Evolutionary conservation across 2,113 vertebrate genomes (phyloP).

Genomic region (Hyla sarda): DNA sequence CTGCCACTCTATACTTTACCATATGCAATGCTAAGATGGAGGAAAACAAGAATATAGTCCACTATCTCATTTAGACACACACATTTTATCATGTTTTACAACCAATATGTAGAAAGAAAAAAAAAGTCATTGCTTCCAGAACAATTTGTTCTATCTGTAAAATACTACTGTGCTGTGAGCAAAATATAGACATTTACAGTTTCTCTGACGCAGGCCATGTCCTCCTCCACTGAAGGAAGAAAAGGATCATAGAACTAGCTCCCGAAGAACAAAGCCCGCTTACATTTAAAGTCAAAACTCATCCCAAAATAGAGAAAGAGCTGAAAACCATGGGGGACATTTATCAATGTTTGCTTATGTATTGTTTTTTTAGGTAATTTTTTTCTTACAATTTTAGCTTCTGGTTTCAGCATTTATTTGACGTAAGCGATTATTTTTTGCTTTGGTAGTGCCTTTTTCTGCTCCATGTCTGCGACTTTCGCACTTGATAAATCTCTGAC

Average conservation of each 20-base stretch:
- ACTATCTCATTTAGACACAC: background rate
- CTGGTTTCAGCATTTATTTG: too few relatives aligned
- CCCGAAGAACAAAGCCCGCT: conserved; percentile 21
- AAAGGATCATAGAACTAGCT: background rate
- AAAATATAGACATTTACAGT: background rate
- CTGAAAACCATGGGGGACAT: too few relatives aligned
- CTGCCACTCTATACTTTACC: background rate
- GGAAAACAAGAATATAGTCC: background rate
- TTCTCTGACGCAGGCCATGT: conserved; percentile 32
- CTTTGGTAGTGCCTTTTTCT: too few relatives aligned
- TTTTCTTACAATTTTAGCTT: too few relatives aligned
- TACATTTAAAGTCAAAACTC: background rate
- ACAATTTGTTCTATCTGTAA: background rate
- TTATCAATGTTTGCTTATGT: too few relatives aligned
- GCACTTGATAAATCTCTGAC: too few relatives aligned
- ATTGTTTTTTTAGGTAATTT: too few relatives aligned
- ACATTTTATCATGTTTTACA: background rate
- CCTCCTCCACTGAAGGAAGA: conserved; percentile 39
- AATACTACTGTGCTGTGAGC: background rate
- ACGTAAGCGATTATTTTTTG: too few relatives aligned
- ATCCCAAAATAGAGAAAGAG: background rate
- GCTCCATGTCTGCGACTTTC: too few relatives aligned
- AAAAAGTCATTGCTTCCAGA: background rate
- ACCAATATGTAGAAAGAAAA: background rate
- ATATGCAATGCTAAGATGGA: background rate